Evolutionary conservation across 2,888 invertebrate genomes (phyloP).

Genomic region (Sialis lutaria): DNA sequence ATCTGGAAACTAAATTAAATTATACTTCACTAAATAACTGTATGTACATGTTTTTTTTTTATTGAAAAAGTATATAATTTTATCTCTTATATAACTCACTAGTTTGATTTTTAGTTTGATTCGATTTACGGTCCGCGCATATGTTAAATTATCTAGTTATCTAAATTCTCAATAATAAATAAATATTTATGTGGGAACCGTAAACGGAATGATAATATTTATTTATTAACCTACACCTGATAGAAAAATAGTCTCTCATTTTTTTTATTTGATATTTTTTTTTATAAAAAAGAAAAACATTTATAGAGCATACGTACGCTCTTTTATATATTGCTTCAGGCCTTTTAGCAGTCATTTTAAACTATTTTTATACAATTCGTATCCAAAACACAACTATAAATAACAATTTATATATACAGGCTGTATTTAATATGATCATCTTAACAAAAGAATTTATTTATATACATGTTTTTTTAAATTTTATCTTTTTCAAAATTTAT

Average conservation of each 20-base stretch:
- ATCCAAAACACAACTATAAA: too few species aligned
- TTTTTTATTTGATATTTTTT: conserved; percentile 4
- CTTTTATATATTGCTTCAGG: background rate
- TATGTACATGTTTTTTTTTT: background rate
- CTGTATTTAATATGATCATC: too few species aligned
- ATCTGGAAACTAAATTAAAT: background rate
- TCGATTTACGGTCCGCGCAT: too few species aligned
- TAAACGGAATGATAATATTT: conserved; percentile 3
- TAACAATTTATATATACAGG: too few species aligned
- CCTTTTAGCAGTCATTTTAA: background rate
- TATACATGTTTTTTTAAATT: too few species aligned
- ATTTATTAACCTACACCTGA: conserved; percentile 10
- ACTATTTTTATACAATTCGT: too few species aligned
- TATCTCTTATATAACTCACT: conserved; percentile 2
- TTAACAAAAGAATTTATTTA: too few species aligned
- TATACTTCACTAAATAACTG: background rate
- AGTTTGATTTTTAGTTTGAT: background rate
- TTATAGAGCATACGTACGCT: background rate
- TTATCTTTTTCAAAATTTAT: too few species aligned
- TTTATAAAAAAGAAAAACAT: background rate
- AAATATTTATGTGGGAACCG: background rate
- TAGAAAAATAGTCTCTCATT: conserved; percentile 11
- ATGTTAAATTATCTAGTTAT: background rate
- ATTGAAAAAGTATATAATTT: conserved; percentile 4
- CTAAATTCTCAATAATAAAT: background rate